Conservation (phyloP, 1,140 invertebrate genomes). For the Antheraea mylitta region DNA sequence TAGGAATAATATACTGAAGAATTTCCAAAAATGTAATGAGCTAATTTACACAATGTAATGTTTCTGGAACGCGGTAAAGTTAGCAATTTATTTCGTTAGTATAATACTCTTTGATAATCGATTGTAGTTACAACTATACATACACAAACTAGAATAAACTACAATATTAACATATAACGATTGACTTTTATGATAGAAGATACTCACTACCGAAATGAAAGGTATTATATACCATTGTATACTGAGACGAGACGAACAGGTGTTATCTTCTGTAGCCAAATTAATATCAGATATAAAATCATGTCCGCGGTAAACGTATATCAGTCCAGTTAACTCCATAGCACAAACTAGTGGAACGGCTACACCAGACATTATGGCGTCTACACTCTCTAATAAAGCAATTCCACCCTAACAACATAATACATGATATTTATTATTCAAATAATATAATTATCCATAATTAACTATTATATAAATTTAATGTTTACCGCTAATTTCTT, state of each 20-base stretch:
- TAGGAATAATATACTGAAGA: no score
- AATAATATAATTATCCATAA: no score
- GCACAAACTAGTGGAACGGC: slow-evolving; percentile 48
- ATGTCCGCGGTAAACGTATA: slow-evolving; percentile 55
- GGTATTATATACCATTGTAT: slow-evolving; percentile 60
- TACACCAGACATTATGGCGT: slow-evolving; percentile 48
- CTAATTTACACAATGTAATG: no score
- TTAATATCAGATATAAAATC: slow-evolving; percentile 66
- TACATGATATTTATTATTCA: neutral
- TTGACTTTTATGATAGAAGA: neutral
- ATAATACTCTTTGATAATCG: no score
- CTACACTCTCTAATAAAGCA: slow-evolving; percentile 55
- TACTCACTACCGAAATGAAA: slow-evolving; percentile 45
- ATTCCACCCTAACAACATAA: slow-evolving; percentile 46
- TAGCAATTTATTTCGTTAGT: no score
- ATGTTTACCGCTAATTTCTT: no score
- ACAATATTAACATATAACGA: neutral
- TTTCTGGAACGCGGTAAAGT: no score
- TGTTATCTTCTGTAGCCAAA: slow-evolving; percentile 60
- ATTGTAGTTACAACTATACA: no score
- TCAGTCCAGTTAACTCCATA: slow-evolving; percentile 46
- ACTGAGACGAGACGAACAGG: slow-evolving; percentile 48
- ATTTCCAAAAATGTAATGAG: no score
- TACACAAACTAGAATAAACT: no score
- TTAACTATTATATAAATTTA: no score